Evolutionary conservation across 2,797 vertebrate genomes (phyloP).

Genomic region (Enteromius fasciolatus): DNA sequence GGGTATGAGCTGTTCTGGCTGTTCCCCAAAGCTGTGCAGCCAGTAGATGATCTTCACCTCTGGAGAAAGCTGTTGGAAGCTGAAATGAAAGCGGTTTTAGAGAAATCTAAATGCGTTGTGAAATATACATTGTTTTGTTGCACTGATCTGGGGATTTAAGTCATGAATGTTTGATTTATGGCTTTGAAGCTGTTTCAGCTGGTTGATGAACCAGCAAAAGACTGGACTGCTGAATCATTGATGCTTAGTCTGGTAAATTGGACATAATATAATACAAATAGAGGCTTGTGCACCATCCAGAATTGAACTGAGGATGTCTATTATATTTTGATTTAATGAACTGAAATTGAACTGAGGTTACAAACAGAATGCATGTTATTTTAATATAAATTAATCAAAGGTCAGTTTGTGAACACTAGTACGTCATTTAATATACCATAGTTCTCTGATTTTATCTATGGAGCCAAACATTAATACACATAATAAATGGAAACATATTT

Average conservation of each 20-base stretch:
- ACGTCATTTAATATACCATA: not conserved
- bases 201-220: conserved; percentile 29
- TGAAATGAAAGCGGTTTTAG: conserved; percentile 21
- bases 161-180: conserved; percentile 30
- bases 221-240: conserved; percentile 8
- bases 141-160: not conserved
- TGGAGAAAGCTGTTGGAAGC: conserved; percentile 29
- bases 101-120: conserved; percentile 9
- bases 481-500: not conserved
- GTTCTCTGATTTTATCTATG: not conserved
- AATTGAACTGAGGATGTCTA: not conserved
- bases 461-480: not conserved
- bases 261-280: conserved; percentile 10
- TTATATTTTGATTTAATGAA: not conserved
- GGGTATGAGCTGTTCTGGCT: conserved; percentile 36
- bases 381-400: not conserved
- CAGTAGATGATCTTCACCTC: conserved; percentile 7
- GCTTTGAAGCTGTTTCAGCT: not conserved
- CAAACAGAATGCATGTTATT: not conserved
- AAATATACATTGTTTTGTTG: conserved; percentile 16
- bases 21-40: conserved; percentile 25
- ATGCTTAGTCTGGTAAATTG: not conserved
- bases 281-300: not conserved
- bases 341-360: not conserved
- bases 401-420: not conserved